phyloP scores from a whole-genome alignment of 2,888 invertebrate genomes.

The Hartigia nigra region DNA sequence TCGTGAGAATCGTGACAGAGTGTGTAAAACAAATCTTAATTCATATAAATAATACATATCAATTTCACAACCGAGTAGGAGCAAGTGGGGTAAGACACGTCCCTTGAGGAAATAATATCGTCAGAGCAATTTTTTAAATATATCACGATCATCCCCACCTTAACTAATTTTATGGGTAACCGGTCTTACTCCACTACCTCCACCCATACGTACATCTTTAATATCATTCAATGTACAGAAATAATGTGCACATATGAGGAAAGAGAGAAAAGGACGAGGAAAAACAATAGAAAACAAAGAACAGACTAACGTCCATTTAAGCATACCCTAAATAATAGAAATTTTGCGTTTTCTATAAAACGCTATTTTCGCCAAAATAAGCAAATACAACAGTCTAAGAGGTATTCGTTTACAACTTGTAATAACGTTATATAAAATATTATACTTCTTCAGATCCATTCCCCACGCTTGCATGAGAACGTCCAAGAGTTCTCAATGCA shows the following conservation, averaged over 20 bases:
- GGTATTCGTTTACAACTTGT: background rate
- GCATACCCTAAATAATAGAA: background rate
- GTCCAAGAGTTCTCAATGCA: background rate
- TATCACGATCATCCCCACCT: background rate
- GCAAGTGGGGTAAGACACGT: background rate
- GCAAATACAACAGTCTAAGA: background rate
- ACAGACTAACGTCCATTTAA: background rate
- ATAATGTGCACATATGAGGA: background rate
- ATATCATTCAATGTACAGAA: background rate
- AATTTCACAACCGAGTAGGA: background rate
- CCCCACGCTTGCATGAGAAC: background rate
- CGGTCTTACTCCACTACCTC: background rate
- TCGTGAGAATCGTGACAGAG: background rate
- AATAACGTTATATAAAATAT: background rate
- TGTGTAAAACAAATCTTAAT: background rate
- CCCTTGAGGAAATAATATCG: background rate
- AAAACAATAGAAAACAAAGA: background rate
- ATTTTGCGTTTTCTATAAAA: background rate
- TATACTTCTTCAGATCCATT: background rate
- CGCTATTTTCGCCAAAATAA: background rate
- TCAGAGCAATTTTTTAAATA: too few relatives aligned
- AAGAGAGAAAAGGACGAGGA: background rate
- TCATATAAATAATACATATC: background rate
- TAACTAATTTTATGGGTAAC: background rate
- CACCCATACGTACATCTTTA: background rate